Evolutionary conservation across 37 sponge, comb jelly and placozoan species (phyloP).

Genomic region (Cliona cf. orientalis): DNA sequence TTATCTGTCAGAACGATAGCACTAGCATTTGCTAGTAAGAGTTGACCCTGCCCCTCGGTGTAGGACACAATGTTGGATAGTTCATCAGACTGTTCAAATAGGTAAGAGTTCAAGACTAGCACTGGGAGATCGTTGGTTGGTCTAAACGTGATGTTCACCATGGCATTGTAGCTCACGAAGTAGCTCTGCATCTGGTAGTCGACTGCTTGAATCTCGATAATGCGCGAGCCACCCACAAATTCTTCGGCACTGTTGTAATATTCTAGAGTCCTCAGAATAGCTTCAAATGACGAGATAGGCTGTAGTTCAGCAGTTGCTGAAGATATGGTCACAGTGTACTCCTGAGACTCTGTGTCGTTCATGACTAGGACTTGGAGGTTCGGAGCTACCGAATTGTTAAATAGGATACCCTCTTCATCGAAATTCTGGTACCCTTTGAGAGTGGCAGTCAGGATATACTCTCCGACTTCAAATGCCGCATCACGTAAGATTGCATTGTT

Average conservation of each 20-base stretch:
- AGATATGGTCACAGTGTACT: slow-evolving; percentile 33
- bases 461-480: slow-evolving; percentile 7
- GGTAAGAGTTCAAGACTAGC: slow-evolving; percentile 64
- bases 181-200: slow-evolving; percentile 61
- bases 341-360: neutral
- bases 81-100: neutral
- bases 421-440: slow-evolving; percentile 45
- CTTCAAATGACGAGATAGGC: slow-evolving; percentile 55
- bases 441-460: slow-evolving; percentile 60
- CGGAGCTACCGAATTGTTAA: slow-evolving; percentile 24
- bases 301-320: neutral
- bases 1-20: slow-evolving; percentile 70
- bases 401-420: slow-evolving; percentile 58
- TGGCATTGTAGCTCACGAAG: slow-evolving; percentile 64
- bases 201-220: slow-evolving; percentile 38
- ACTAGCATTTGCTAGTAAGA: slow-evolving; percentile 48
- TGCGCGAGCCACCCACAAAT: slow-evolving; percentile 53
- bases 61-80: slow-evolving; percentile 75
- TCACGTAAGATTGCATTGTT: slow-evolving; percentile 68
- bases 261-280: slow-evolving; percentile 70
- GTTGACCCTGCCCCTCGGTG: slow-evolving; percentile 69
- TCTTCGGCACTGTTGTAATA: slow-evolving; percentile 89
- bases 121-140: slow-evolving; percentile 81
- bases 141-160: slow-evolving; percentile 36
- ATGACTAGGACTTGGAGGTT: neutral